Base-by-base conservation (phyloP, 2,113 vertebrate genomes). In the Tyrannus savana region DNA sequence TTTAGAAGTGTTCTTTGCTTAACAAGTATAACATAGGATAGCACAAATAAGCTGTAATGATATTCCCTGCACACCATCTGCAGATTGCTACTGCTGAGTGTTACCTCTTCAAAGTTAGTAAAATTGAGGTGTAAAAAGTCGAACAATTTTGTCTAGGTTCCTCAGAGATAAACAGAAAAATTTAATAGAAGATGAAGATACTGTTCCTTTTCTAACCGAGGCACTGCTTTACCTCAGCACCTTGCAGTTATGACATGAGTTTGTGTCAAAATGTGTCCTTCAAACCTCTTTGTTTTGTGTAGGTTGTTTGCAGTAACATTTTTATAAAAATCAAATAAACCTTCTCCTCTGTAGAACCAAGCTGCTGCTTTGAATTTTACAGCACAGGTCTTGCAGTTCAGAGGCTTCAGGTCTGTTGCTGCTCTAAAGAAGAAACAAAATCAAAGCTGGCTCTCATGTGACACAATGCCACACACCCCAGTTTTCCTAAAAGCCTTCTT, bases 391-490 rank as follows among this genome's bases (percentile, higher is more conserved):
- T 31, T 73, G 28, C 23, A 52, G 41, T 72, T 75, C 17, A 39
- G 39, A 53, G 55, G 44, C 41, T 89, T 68, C 37, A 10, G 37
- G 28, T 37, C 50, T 66, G 22, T 15, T 63, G 27, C 22, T 81
- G 50, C 64, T 86, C 72, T 74, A 60, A 42, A 56, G 53, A 75
- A 1, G 5, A 44, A 83, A 35, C 21, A 8, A 60, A 88, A 55
- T 58, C 25, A 19, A 42, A 89, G 17, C 63, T 64, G 72, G 19
- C 59, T 79, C n/a, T 85, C 8, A 3, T 80, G 42, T n/a, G 56
- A 22, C 2, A 1, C 1, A 1, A 37, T 27, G 37, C 75, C 3
- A 6, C 67, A 14, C 6, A 22, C 30, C 41, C 17, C 0, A 1
- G 64, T 87, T 89, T 58, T 78, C 46, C 25, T 7, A 42, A 75